These are phyloP conservation scores for Ferrisia virgata DNA, from an alignment of 2,888 invertebrate genomes.

Conservation along the genomic window DNA sequence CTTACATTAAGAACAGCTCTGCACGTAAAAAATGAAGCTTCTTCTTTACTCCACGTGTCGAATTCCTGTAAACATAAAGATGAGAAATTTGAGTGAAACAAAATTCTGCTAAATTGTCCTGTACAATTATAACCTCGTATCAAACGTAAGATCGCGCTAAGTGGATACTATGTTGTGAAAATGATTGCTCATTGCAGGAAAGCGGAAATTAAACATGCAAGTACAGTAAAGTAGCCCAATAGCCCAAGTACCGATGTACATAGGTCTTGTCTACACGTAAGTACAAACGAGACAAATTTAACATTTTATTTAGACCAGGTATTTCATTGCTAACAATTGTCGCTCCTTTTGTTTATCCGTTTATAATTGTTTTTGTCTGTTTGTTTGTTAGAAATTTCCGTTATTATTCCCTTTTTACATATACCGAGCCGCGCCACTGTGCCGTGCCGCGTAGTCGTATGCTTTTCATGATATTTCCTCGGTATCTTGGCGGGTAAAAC, in stretches of 20 bases:
- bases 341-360: not conserved
- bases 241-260: no score
- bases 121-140: not conserved
- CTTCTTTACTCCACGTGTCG: constrained; percentile 73
- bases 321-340: constrained; percentile 4
- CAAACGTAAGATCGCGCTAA: not conserved
- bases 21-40: constrained; percentile 71
- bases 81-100: not conserved
- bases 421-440: no score
- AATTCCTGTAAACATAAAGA: constrained; percentile 62
- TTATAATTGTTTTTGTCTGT: not conserved
- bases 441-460: no score
- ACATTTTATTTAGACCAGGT: not conserved
- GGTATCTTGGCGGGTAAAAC: not conserved
- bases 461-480: not conserved
- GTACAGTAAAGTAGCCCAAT: no score
- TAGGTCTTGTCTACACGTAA: no score
- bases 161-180: not conserved
- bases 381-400: not conserved
- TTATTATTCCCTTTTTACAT: not conserved
- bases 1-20: constrained; percentile 72
- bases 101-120: no score
- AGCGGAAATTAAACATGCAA: no score
- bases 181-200: no score
- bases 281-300: not conserved